These are phyloP conservation scores for Triplophysa siluroides DNA, from an alignment of 2,113 vertebrate species.

Conservation along the genomic window DNA sequence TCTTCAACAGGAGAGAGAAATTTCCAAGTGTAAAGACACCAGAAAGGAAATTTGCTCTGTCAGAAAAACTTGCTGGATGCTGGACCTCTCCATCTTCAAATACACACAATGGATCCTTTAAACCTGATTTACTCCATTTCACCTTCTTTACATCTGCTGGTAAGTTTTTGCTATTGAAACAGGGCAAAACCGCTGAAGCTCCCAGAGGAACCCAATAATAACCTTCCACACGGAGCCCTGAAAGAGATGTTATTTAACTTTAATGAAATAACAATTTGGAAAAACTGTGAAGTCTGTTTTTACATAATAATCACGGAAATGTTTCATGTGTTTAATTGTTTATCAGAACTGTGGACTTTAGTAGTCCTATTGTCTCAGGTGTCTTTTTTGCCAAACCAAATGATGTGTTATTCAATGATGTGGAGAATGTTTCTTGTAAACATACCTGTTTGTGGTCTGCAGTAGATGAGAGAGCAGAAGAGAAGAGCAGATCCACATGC, in stretches of 20 bases:
- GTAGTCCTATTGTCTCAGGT: no score
- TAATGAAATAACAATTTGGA: no score
- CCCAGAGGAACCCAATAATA: not conserved
- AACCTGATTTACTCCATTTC: not conserved
- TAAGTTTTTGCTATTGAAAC: not conserved
- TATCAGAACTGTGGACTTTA: no score
- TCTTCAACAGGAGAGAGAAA: not conserved
- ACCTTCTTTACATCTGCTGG: not conserved
- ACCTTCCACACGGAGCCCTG: no score
- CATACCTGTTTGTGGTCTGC: constrained; percentile 4
- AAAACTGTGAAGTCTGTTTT: no score
- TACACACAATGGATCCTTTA: not conserved
- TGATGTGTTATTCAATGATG: no score
- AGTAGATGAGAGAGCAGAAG: not conserved
- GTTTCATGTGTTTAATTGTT: no score
- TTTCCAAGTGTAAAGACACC: not conserved
- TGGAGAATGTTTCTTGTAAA: not conserved
- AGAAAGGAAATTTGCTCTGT: no score
- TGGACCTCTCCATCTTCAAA: not conserved
- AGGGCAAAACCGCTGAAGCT: not conserved
- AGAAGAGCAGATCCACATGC: not conserved
- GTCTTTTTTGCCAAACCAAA: no score
- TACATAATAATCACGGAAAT: no score
- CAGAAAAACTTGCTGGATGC: not conserved
- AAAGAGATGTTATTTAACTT: no score